Conservation (phyloP, 2,113 vertebrate species). For the Micronisus gabar region DNA sequence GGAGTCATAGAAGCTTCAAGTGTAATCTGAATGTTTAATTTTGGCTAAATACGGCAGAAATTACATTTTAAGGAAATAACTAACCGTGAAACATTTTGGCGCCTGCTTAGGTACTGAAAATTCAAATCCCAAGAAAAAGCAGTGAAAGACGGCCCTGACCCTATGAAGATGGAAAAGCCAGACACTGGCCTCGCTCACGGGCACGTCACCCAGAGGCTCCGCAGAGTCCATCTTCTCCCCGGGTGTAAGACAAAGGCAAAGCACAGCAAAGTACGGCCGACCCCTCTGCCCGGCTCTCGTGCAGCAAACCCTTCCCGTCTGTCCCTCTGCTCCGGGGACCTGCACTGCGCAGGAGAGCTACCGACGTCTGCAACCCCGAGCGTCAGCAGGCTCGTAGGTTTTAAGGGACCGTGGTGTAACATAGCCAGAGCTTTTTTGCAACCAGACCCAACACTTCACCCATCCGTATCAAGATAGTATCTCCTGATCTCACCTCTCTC, state of each 20-base stretch:
- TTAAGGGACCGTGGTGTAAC: accelerated
- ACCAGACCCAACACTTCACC: not conserved
- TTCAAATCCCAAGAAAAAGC: not conserved
- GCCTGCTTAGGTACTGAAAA: not conserved
- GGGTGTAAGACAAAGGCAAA: not conserved
- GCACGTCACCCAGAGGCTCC: accelerated
- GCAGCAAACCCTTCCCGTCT: not conserved
- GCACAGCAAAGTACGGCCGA: not conserved
- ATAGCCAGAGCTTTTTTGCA: not conserved
- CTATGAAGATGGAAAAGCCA: not conserved
- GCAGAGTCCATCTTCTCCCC: accelerated
- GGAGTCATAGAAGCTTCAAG: not conserved
- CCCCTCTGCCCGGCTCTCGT: not conserved
- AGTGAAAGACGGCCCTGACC: not conserved
- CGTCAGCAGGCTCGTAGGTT: accelerated
- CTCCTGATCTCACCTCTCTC: not conserved
- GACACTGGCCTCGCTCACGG: accelerated
- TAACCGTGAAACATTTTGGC: not conserved
- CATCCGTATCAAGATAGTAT: accelerated
- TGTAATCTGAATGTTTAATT: not conserved
- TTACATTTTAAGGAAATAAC: not conserved
- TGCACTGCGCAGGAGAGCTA: not conserved
- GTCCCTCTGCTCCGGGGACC: not conserved
- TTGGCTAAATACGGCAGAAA: not conserved
- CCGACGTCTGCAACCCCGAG: accelerated